phyloP scores from a whole-genome alignment of 2,888 invertebrate genomes.

The Melipona bicolor region DNA sequence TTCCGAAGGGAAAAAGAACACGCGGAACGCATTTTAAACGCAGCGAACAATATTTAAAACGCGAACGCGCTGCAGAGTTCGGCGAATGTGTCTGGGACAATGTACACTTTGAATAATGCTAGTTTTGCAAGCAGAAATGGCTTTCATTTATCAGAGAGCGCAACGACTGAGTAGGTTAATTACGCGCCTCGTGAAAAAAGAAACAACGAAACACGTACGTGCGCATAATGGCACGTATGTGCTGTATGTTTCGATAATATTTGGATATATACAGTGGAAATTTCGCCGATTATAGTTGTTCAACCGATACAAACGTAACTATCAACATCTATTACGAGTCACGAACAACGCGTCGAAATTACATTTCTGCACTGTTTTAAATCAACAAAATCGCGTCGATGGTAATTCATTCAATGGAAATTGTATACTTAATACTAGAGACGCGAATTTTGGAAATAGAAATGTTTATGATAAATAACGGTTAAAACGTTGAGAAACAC shows the following conservation, averaged over 20 bases:
- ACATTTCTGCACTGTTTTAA: background rate
- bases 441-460: too few relatives aligned
- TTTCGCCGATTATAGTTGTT: background rate
- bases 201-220: background rate
- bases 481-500: background rate
- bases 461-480: background rate
- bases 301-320: background rate
- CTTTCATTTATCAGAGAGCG: constrained; percentile 28
- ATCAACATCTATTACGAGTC: background rate
- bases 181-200: constrained; percentile 20
- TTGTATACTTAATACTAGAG: background rate
- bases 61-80: background rate
- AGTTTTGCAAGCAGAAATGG: constrained; percentile 25
- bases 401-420: background rate
- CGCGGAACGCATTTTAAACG: background rate
- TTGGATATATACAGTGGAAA: background rate
- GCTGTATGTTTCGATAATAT: background rate
- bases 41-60: constrained; percentile 6
- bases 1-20: background rate
- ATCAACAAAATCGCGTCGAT: too few relatives aligned
- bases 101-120: constrained; percentile 36
- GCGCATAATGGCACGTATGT: background rate
- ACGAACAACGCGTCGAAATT: background rate
- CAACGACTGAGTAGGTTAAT: constrained; percentile 38
- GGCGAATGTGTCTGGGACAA: constrained; percentile 7